A percentile compares a stretch with the other conserved stretches of the same genome.
phyloP scores from a whole-genome alignment of 2,113 vertebrate genomes.

The Zingel zingel region DNA sequence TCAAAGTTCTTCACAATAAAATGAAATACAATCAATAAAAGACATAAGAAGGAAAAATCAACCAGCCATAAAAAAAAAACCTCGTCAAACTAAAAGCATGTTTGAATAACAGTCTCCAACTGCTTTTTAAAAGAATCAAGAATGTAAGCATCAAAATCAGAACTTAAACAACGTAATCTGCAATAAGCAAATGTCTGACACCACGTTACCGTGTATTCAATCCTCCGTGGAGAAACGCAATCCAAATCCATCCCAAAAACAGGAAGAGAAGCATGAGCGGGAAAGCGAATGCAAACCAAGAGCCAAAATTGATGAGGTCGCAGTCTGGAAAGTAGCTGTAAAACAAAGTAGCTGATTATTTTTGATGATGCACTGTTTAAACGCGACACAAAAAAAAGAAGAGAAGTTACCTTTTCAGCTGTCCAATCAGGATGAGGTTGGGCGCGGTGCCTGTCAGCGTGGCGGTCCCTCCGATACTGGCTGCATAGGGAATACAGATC shows the following conservation, averaged over 20 bases:
- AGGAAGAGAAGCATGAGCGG: conserved; percentile 96
- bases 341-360: conserved; percentile 19
- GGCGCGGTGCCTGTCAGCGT: conserved; percentile 95
- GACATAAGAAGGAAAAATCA: too few relatives aligned
- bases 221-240: conserved; percentile 92
- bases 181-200: neutral
- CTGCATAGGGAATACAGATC: conserved; percentile 95
- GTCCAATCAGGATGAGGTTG: conserved; percentile 96
- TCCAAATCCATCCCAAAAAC: conserved; percentile 94
- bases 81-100: too few relatives aligned
- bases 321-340: conserved; percentile 95
- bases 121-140: too few relatives aligned
- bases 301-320: conserved; percentile 95
- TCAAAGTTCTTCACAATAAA: too few relatives aligned
- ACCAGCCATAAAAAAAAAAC: too few relatives aligned
- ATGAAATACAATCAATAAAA: too few relatives aligned
- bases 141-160: too few relatives aligned
- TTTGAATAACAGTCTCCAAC: too few relatives aligned
- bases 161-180: neutral
- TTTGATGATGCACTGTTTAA: neutral
- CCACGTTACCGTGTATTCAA: conserved; percentile 87
- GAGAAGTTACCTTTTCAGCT: conserved; percentile 89
- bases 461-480: conserved; percentile 96
- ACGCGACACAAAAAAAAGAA: neutral
- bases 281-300: conserved; percentile 97